A percentile compares a stretch with the other conserved stretches of the same genome.
These are phyloP conservation scores for Eptatretus burgeri DNA, from an alignment of 2,113 vertebrate species.

Conservation along the genomic window DNA sequence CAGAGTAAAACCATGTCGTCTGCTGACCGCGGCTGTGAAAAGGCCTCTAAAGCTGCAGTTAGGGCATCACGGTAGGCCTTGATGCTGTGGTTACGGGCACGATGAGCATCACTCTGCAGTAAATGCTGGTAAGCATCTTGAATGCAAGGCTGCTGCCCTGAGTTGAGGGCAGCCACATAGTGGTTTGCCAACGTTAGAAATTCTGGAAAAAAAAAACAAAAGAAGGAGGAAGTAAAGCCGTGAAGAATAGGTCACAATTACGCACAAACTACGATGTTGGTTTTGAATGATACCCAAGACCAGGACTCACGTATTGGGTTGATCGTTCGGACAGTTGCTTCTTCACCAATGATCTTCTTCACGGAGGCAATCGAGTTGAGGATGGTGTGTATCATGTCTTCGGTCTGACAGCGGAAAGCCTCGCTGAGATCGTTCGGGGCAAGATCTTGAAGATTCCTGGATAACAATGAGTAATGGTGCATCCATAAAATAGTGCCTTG, in stretches of 20 bases:
- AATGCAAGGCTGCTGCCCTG: background rate
- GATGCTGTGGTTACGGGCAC: background rate
- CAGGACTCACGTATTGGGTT: background rate
- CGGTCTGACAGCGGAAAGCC: constrained; percentile 4
- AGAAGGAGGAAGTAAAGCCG: too few relatives aligned
- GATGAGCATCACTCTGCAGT: background rate
- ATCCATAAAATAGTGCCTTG: too few relatives aligned
- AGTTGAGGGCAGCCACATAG: constrained; percentile 5
- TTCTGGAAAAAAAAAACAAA: background rate
- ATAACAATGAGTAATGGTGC: background rate
- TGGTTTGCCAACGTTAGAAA: constrained; percentile 5
- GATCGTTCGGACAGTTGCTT: constrained; percentile 3
- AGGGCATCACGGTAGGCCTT: background rate
- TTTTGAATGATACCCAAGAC: too few relatives aligned
- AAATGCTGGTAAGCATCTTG: background rate
- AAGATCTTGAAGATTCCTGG: background rate
- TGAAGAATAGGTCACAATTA: too few relatives aligned
- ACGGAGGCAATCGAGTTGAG: background rate
- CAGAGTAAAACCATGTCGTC: background rate
- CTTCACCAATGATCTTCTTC: background rate
- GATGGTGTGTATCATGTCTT: constrained; percentile 3
- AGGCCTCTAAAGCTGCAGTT: background rate
- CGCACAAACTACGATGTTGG: too few relatives aligned
- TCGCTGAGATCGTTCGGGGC: constrained; percentile 4
- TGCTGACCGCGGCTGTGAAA: background rate